phyloP scores from a whole-genome alignment of 2,797 vertebrate genomes.

The Thamnophis elegans region DNA sequence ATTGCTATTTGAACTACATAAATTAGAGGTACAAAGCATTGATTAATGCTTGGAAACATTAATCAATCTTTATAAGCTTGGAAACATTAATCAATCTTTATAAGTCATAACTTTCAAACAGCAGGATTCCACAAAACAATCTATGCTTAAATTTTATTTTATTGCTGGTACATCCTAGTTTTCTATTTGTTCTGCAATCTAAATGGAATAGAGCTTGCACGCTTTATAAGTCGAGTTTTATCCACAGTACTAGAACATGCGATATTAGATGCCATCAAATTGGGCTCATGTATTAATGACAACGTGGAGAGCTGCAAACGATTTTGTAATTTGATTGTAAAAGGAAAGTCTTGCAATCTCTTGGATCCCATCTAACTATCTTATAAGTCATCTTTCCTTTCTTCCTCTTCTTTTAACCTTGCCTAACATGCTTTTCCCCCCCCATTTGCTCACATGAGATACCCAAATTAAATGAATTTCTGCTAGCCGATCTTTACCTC shows the following conservation, averaged over 20 bases:
- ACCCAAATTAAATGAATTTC: background rate
- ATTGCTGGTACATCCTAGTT: background rate
- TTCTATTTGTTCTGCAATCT: background rate
- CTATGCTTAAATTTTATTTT: background rate
- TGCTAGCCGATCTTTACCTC: background rate
- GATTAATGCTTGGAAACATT: too few species aligned
- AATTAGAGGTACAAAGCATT: background rate
- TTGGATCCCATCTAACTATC: too few species aligned
- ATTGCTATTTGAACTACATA: background rate
- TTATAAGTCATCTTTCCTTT: background rate
- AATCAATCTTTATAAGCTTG: too few species aligned
- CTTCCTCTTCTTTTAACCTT: background rate
- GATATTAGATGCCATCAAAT: background rate
- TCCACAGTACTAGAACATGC: background rate
- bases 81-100: background rate
- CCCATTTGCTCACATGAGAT: background rate
- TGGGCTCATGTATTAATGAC: background rate
- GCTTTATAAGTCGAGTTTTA: background rate
- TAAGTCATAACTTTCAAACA: background rate
- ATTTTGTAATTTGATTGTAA: background rate
- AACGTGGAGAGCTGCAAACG: background rate
- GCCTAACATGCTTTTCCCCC: background rate
- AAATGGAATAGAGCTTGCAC: background rate
- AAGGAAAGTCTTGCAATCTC: background rate
- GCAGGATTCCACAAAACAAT: background rate